Base-by-base conservation (phyloP, 2,888 invertebrate species). In the Tholera decimalis region DNA sequence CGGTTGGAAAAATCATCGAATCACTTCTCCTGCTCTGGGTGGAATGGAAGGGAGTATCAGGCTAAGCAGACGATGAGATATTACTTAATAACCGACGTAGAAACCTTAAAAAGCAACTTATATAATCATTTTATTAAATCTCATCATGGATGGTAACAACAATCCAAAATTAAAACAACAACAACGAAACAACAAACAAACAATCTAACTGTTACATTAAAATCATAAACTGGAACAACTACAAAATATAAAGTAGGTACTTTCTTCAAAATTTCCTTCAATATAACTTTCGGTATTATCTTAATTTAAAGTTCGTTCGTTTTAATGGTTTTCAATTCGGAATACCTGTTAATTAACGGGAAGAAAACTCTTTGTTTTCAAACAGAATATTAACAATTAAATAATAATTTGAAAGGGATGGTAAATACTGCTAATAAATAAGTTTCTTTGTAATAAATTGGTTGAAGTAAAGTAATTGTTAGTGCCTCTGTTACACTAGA, bases 301-400 rank as follows among this genome's bases (percentile, higher is more conserved):
- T 73, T 66, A 59, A 79, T 77, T 72, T 73, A n/a, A 69, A 83
- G 55, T 77, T 74, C 39, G 53, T 37, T 41, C 59, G 8, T 59
- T 30, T 41, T 81, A 76, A 83, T 79, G 75, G 73, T 56, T 72
- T 62, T 62, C 46, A 61, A 75, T 77, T 73, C 65, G 58, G 72
- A 73, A 77, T 80, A 81, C 76, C 83, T 78, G 76, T 80, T 84
- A 83, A 84, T 83, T 77, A 77, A 73, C 59, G 15, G 73, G 54
- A n/a, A 46, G 43, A 47, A 73, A 80, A 77, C 70, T 77, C 77
- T 64, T 68, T 73, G 67, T 66, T 58, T 62, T 53, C 46, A 24
- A 28, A 35, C 44, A 33, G 33, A 77, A 68, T 73, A 77, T 75
- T 75, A 65, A 79, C 73, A 75, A 71, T 79, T 69, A 73, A 77